Conservation (phyloP, 2,888 invertebrate species). For the Aporophyla nigra region DNA sequence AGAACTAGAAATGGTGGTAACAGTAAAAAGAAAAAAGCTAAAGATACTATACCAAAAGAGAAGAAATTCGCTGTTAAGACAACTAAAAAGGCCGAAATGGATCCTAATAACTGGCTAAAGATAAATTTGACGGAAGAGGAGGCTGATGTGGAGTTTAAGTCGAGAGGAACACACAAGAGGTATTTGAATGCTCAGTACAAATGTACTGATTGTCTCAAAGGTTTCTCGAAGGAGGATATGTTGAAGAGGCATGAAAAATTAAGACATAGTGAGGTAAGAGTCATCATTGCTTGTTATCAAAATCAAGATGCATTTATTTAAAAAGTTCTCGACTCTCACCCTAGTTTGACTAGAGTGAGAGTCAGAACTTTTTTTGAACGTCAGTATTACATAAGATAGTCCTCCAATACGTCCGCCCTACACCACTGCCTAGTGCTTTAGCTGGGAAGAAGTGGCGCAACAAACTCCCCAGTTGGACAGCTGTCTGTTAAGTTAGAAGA, state of each 20-base stretch:
- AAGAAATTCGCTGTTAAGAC: conserved; percentile 69
- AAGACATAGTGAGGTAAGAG: conserved; percentile 80
- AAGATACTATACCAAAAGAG: conserved; percentile 51
- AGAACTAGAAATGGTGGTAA: conserved; percentile 51
- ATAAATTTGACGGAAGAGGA: conserved; percentile 80
- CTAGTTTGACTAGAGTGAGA: no score
- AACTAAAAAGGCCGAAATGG: conserved; percentile 71
- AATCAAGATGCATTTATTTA: no score
- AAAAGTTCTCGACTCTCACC: no score
- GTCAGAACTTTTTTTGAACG: no score
- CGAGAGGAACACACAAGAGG: conserved; percentile 74
- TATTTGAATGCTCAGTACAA: conserved; percentile 79
- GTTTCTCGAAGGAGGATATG: conserved; percentile 84
- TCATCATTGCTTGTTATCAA: neutral
- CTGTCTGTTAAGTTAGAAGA: no score
- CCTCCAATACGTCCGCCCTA: no score
- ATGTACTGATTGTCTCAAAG: conserved; percentile 83
- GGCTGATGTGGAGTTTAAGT: conserved; percentile 78
- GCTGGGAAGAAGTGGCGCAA: no score
- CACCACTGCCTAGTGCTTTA: no score
- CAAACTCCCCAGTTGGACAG: no score
- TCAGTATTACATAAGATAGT: no score
- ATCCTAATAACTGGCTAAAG: conserved; percentile 79
- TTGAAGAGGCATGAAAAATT: conserved; percentile 80
- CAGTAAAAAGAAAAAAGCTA: conserved; percentile 64